Conservation (phyloP, 2,113 vertebrate genomes). For the Emydura subglobosa region DNA sequence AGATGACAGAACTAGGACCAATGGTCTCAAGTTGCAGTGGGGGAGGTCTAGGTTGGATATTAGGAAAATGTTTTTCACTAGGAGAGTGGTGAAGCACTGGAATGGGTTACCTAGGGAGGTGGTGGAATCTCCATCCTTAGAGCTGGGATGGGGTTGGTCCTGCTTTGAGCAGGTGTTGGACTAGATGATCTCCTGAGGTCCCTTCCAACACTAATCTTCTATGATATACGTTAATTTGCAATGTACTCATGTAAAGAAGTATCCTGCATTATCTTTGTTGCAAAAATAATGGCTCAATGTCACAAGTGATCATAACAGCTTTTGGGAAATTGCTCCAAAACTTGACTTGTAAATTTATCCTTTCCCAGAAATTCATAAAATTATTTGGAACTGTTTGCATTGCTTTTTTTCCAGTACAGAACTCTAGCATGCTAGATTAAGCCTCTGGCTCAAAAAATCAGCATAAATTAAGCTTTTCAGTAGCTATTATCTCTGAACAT, state of each 20-base stretch:
- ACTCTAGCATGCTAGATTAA: neutral
- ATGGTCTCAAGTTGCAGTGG: too few species aligned
- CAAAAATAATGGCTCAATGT: neutral
- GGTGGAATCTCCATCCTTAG: too few species aligned
- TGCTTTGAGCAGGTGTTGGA: too few species aligned
- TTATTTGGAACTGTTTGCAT: neutral
- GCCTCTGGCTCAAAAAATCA: neutral
- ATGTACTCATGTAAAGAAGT: neutral
- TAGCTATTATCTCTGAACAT: neutral
- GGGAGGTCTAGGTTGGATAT: too few species aligned
- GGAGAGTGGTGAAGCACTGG: too few species aligned
- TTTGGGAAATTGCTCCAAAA: neutral
- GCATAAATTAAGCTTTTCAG: neutral
- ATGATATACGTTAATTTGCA: neutral
- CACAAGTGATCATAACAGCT: neutral
- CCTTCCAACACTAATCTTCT: too few species aligned
- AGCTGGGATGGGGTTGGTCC: too few species aligned
- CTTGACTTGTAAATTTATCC: neutral
- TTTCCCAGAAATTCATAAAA: neutral
- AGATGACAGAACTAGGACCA: too few species aligned
- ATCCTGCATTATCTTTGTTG: neutral
- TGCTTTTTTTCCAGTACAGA: neutral
- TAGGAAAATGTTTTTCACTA: too few species aligned
- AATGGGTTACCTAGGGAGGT: too few species aligned
- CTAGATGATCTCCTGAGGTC: too few species aligned